Evolutionary conservation across 2,888 invertebrate genomes (phyloP).

Genomic region (Conomelus anceps): DNA sequence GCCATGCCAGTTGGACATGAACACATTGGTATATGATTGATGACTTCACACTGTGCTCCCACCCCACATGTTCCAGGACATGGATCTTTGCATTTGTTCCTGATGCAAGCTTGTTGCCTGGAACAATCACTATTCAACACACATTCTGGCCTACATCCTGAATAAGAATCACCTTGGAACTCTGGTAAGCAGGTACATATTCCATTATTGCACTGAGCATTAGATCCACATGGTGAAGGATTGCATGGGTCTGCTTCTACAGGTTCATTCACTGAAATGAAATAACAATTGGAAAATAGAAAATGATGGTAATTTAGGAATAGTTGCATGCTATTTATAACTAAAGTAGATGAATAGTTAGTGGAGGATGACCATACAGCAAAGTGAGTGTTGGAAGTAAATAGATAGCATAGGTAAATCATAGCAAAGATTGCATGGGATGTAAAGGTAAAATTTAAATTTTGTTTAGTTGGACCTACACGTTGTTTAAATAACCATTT

Average conservation of each 20-base stretch:
- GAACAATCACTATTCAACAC: constrained; percentile 56
- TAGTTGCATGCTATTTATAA: too few relatives aligned
- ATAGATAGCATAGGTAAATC: too few relatives aligned
- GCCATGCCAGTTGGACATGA: constrained; percentile 69
- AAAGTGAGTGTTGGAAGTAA: too few relatives aligned
- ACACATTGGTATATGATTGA: constrained; percentile 77
- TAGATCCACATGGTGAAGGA: constrained; percentile 72
- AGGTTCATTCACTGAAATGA: constrained; percentile 25
- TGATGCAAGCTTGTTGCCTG: constrained; percentile 53
- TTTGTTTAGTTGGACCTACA: too few relatives aligned
- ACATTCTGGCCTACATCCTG: constrained; percentile 62
- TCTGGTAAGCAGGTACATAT: constrained; percentile 63
- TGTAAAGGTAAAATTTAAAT: too few relatives aligned
- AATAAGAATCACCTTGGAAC: constrained; percentile 72
- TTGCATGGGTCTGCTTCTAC: constrained; percentile 47
- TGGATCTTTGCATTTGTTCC: constrained; percentile 58
- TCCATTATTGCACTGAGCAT: constrained; percentile 64
- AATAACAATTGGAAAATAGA: too few relatives aligned
- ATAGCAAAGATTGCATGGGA: too few relatives aligned
- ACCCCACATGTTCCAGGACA: constrained; percentile 71
- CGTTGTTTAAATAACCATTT: too few relatives aligned
- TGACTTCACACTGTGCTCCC: constrained; percentile 69
- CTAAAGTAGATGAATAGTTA: too few relatives aligned
- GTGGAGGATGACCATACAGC: too few relatives aligned
- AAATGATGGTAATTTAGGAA: too few relatives aligned